A percentile compares a stretch with the other conserved stretches of the same genome.
phyloP scores from a whole-genome alignment of 2,888 invertebrate genomes.

The Scaptomyza cyrtandrae region DNA sequence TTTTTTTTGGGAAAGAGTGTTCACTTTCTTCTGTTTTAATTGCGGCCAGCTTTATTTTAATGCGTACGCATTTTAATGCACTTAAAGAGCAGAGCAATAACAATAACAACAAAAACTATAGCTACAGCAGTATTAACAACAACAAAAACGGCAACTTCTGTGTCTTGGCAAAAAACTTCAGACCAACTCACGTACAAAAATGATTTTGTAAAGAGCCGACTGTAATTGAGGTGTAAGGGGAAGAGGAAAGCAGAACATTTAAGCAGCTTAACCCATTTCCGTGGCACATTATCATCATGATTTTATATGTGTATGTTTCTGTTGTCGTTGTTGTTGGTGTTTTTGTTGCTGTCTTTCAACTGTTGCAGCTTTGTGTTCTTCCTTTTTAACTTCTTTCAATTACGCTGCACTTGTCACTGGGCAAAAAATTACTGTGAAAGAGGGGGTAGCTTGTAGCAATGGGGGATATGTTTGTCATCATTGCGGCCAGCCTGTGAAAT shows the following conservation, averaged over 20 bases:
- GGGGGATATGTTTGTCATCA: neutral
- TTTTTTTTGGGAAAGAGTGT: constrained; percentile 17
- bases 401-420: constrained; percentile 71
- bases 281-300: constrained; percentile 73
- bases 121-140: no score
- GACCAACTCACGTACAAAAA: constrained; percentile 63
- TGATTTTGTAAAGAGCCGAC: constrained; percentile 35
- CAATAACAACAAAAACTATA: constrained; percentile 13
- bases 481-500: constrained; percentile 42
- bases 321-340: constrained; percentile 36
- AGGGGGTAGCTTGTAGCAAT: neutral
- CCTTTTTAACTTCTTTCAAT: constrained; percentile 76
- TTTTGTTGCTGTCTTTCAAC: constrained; percentile 47
- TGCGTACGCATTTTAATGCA: constrained; percentile 72
- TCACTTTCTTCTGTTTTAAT: constrained; percentile 75
- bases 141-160: constrained; percentile 27
- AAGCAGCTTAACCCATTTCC: constrained; percentile 80
- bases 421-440: constrained; percentile 8
- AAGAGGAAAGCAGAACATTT: constrained; percentile 63
- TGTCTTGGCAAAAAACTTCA: constrained; percentile 34
- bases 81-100: constrained; percentile 41
- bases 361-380: constrained; percentile 55
- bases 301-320: constrained; percentile 47
- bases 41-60: constrained; percentile 72
- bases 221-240: neutral